Conservation (phyloP, 2,797 vertebrate species). For the Avahi laniger region DNA sequence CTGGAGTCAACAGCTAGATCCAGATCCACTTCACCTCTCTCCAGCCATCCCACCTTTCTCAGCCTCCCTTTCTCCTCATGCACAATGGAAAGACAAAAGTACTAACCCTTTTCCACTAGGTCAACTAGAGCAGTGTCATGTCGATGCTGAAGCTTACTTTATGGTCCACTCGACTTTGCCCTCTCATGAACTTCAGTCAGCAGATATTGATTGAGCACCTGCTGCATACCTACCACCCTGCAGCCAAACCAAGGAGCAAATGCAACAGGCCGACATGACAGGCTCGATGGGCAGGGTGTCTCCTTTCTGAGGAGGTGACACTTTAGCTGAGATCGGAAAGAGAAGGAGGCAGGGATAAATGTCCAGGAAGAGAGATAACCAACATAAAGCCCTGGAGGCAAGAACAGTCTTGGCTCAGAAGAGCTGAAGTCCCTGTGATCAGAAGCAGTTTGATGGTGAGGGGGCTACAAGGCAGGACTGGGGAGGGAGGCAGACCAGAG, state of each 20-base stretch:
- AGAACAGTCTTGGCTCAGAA: neutral
- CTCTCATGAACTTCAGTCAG: neutral
- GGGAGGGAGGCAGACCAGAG: neutral
- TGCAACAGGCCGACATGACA: neutral
- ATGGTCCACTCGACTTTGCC: neutral
- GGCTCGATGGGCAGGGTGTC: neutral
- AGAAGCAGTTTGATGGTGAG: neutral
- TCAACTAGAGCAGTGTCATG: neutral
- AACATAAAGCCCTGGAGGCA: neutral
- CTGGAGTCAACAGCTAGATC: neutral
- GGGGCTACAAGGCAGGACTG: fast-evolving
- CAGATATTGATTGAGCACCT: neutral
- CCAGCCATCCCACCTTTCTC: neutral
- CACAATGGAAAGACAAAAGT: neutral
- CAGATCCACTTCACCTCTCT: neutral
- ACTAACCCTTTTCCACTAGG: neutral
- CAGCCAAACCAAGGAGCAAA: neutral
- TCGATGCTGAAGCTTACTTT: neutral
- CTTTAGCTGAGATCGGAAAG: neutral
- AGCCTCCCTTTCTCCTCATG: neutral
- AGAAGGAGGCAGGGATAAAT: neutral
- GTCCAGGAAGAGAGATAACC: neutral
- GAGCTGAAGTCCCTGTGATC: neutral
- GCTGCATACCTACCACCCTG: neutral
- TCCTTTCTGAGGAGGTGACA: neutral